These are phyloP conservation scores for Lycaon pictus DNA, from an alignment of 2,113 vertebrate species.

Conservation along the genomic window DNA sequence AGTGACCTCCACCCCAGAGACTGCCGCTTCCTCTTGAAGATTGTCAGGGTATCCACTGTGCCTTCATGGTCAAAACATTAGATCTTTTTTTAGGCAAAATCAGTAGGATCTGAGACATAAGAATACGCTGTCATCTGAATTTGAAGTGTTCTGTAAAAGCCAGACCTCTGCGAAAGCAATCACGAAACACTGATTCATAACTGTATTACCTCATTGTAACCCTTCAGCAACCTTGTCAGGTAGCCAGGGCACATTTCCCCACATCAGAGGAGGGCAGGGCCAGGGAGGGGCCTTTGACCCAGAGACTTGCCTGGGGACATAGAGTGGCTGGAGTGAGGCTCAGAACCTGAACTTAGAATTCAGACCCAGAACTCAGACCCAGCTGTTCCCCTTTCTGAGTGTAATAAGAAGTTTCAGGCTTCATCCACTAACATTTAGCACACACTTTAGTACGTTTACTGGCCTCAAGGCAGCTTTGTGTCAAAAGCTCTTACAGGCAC, in stretches of 20 bases:
- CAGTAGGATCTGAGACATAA: neutral
- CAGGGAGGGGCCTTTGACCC: neutral
- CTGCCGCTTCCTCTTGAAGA: neutral
- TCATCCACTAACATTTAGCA: neutral
- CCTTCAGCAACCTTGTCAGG: neutral
- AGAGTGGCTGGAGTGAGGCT: neutral
- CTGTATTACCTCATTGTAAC: neutral
- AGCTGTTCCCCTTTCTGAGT: neutral
- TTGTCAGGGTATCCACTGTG: neutral
- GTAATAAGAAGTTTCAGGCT: neutral
- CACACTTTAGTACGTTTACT: neutral
- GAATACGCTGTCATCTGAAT: neutral
- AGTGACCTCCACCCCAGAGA: neutral
- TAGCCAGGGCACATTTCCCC: neutral
- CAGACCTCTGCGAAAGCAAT: neutral
- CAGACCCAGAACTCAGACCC: neutral
- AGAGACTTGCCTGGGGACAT: neutral
- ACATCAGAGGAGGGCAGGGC: neutral
- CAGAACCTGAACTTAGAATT: neutral
- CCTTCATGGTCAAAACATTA: neutral
- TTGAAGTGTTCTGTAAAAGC: neutral
- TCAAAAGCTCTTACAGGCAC: neutral
- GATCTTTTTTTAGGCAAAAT: neutral
- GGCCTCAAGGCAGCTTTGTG: neutral
- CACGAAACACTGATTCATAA: neutral